Base-by-base conservation (phyloP, 2,797 vertebrate species). In the Epinephelus awoara region DNA sequence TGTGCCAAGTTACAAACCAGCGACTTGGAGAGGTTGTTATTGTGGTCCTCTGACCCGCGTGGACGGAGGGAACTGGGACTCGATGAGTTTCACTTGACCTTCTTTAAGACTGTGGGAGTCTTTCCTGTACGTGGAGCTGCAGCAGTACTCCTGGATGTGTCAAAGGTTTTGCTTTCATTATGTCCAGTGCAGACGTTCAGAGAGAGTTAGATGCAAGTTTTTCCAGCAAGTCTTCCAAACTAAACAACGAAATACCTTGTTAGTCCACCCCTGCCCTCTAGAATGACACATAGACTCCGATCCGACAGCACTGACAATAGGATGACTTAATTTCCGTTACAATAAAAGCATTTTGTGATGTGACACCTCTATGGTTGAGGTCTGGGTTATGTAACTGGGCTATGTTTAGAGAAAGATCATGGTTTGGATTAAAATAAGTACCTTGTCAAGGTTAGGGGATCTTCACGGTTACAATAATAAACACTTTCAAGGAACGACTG, bases 1-100 rank as follows among this genome's bases (percentile, higher is more conserved):
- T 65, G 12, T 77, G 91, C 83, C 81, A 82, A 89, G 85, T 85
- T 79, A 85, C 82, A 84, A 86, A 85, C 70, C 84, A 78, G 85
- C 19, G 18, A 72, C 81, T 87, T 11, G 38, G 6, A 84, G 44
- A 70, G 66, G 82, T 77, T 92, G 70, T 84, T 83, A 74, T 86
- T 82, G 65, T 80, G 72, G 65, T 80, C 67, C 56, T 75, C 70
- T 80, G 70, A 27, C 42, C 73, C 13, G 21, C 62, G 74, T 72
- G 66, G 46, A 88, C 34, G 54, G 61, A 80, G 49, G 67, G 82
- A 54, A 61, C 59, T 62, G 66, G 54, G 82, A 55, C 38, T 79
- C 15, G 6, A 61, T 59, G 73, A 82, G 69, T 86, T 85, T 86
- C 25, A 77, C 51, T 88, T 84, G 59, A 87, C 51, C 54, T 9